Percentiles rank a stretch among this genome's conserved stretches.
Conservation (phyloP, 2,888 invertebrate genomes). For the Dinocampus coccinellae region DNA sequence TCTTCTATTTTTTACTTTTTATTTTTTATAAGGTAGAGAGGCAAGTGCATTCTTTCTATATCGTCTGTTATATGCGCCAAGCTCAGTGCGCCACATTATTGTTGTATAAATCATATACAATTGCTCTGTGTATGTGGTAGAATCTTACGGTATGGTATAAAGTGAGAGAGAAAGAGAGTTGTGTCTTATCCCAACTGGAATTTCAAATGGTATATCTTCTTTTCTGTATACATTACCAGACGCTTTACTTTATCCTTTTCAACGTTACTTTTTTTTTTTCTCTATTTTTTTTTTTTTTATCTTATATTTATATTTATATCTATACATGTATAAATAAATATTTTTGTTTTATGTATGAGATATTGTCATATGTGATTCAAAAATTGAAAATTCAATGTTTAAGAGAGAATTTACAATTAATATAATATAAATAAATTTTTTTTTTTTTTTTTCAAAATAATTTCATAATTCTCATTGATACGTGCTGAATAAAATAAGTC, state of each 20-base stretch:
- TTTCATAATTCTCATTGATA: not conserved
- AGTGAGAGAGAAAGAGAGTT: not conserved
- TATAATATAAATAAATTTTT: no score
- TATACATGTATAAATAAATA: not conserved
- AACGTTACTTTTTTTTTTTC: not conserved
- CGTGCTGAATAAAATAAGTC: constrained; percentile 15
- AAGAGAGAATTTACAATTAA: no score
- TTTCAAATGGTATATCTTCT: constrained; percentile 21
- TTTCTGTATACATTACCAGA: not conserved
- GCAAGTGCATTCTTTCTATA: not conserved
- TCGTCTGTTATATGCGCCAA: constrained; percentile 1
- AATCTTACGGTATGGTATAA: not conserved
- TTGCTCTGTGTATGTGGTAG: not conserved
- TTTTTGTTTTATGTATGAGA: not conserved
- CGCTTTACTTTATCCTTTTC: not conserved
- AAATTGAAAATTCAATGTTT: not conserved
- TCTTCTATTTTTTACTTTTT: not conserved
- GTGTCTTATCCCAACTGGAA: constrained; percentile 26
- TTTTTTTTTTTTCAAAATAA: not conserved
- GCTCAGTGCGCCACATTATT: constrained; percentile 31
- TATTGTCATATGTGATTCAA: not conserved
- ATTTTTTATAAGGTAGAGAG: constrained; percentile 6
- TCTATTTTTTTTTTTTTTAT: not conserved
- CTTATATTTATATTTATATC: not conserved
- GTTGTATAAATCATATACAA: constrained; percentile 40